Evolutionary conservation across 2,888 invertebrate species (phyloP).

Genomic region (Lithophane leautieri): DNA sequence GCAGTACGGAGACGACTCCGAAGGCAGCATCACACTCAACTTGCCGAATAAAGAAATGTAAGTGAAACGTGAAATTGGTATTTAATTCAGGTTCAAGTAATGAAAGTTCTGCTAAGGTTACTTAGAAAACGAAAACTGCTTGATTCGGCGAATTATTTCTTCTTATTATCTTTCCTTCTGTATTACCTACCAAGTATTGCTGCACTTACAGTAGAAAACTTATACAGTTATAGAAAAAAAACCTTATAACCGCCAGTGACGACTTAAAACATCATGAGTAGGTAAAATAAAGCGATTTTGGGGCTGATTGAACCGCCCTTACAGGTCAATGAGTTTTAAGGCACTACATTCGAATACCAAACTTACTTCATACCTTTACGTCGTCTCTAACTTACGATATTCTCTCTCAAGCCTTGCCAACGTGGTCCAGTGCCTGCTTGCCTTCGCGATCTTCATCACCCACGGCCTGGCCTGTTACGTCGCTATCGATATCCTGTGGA

Average conservation of each 20-base stretch:
- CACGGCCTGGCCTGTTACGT: constrained; percentile 99
- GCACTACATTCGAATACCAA: not conserved
- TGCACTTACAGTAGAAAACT: not conserved
- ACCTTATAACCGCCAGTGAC: not conserved
- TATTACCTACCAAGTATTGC: not conserved
- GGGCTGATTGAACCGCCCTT: not conserved
- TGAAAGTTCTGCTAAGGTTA: not conserved
- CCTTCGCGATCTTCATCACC: constrained; percentile 96
- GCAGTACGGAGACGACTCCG: constrained; percentile 93
- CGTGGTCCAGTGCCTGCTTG: constrained; percentile 93
- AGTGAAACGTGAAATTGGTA: constrained; percentile 72
- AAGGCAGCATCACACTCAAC: constrained; percentile 97
- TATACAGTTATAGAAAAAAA: not conserved
- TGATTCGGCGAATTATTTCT: not conserved
- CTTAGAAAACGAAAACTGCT: not conserved
- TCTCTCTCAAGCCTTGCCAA: constrained; percentile 91
- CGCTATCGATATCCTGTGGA: constrained; percentile 98
- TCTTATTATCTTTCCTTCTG: not conserved
- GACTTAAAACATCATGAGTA: not conserved
- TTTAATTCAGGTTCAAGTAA: not conserved
- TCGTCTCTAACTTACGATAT: not conserved
- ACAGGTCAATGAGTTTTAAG: not conserved
- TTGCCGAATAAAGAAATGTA: constrained; percentile 92
- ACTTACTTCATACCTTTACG: not conserved
- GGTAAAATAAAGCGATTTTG: not conserved